Percentiles rank a stretch among this genome's conserved stretches.
phyloP scores from a whole-genome alignment of 1,140 invertebrate genomes.

The Nebria ingens region DNA sequence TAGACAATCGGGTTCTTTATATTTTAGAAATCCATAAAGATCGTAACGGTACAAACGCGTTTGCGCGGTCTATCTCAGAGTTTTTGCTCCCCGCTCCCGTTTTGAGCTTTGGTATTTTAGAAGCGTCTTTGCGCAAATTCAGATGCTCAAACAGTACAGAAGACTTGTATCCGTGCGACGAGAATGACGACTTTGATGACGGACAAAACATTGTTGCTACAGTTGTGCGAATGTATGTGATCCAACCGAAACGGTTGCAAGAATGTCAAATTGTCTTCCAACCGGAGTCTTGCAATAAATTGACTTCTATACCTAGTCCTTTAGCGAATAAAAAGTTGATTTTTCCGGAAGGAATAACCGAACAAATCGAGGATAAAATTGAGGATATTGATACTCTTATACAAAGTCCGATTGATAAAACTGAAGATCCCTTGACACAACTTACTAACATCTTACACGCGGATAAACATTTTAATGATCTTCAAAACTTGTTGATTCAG shows the following conservation, averaged over 20 bases:
- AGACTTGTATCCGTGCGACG: constrained; percentile 25
- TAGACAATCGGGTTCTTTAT: constrained; percentile 65
- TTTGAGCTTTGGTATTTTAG: constrained; percentile 74
- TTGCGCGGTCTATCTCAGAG: constrained; percentile 61
- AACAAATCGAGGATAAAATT: constrained; percentile 18
- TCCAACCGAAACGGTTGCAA: constrained; percentile 81
- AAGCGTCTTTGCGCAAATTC: constrained; percentile 48
- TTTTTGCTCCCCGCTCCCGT: constrained; percentile 74
- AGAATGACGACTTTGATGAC: constrained; percentile 29
- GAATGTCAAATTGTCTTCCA: constrained; percentile 72
- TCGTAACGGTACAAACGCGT: constrained; percentile 39
- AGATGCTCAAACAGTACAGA: constrained; percentile 34
- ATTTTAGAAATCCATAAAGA: constrained; percentile 61
- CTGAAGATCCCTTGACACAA: not conserved
- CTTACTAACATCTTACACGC: constrained; percentile 3
- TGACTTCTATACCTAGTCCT: not conserved
- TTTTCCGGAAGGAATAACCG: constrained; percentile 14
- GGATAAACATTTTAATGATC: constrained; percentile 26
- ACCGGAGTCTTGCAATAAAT: constrained; percentile 32
- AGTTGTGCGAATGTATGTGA: constrained; percentile 66
- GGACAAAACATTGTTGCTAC: constrained; percentile 35
- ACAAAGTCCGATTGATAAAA: constrained; percentile 11
- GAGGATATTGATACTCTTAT: constrained; percentile 22
- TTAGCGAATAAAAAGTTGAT: not conserved
- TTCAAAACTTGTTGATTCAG: constrained; percentile 30